Conservation (phyloP, 2,888 invertebrate genomes). For the Drosophila colorata region DNA sequence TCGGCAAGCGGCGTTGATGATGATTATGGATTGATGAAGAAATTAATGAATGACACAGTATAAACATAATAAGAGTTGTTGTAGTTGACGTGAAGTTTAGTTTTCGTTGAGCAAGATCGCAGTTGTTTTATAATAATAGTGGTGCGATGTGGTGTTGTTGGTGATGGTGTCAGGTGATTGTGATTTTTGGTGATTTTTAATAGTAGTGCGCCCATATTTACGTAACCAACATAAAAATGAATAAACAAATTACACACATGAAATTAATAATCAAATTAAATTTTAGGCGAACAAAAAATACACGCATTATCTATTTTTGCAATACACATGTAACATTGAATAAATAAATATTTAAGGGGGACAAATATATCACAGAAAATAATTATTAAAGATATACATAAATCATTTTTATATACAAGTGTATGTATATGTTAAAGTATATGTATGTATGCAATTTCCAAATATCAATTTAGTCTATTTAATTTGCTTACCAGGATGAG, state of each 20-base stretch:
- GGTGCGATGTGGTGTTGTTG: conserved; percentile 48
- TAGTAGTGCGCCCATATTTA: conserved; percentile 78
- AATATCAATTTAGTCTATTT: not conserved
- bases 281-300: conserved; percentile 32
- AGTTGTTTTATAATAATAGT: conserved; percentile 43
- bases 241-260: conserved; percentile 67
- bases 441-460: conserved; percentile 23
- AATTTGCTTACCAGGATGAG: conserved; percentile 87
- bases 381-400: conserved; percentile 18
- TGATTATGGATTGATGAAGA: conserved; percentile 60
- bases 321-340: conserved; percentile 36
- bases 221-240: conserved; percentile 77
- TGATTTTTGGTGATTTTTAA: conserved; percentile 45
- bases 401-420: conserved; percentile 9
- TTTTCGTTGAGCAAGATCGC: conserved; percentile 40
- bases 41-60: conserved; percentile 71
- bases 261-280: conserved; percentile 42
- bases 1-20: conserved; percentile 62
- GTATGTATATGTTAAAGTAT: conserved; percentile 13
- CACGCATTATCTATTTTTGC: conserved; percentile 44
- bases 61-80: conserved; percentile 64
- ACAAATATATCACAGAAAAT: conserved; percentile 35
- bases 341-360: conserved; percentile 16
- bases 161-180: conserved; percentile 51
- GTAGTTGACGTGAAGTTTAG: conserved; percentile 46